Evolutionary conservation across 1,140 invertebrate species (phyloP), one percentile per base, ranked within the genome.

Genomic region (Aporrectodea caliginosa): DNA sequence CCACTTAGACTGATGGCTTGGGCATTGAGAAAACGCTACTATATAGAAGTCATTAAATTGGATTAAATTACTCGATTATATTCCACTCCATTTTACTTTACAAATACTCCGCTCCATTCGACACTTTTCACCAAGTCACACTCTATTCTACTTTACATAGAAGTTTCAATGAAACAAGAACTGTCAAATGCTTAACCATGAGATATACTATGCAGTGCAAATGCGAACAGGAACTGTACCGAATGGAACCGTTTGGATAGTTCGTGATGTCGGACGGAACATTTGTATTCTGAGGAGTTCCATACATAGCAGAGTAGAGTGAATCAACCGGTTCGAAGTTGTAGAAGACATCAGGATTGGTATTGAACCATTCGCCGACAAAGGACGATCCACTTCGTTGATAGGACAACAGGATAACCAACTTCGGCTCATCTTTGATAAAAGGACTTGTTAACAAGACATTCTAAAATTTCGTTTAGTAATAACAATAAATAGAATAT

Each of bases 341-440:
- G 73, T 83, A 84, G 73, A 85, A 84, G 1, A 78, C 82, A 16
- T 82, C 80, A 14, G 81, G 81, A 31, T 82, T 69, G 0, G 78
- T 31, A 27, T 84, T 81, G 32, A 85, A 75, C 12, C 84, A 35
- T 35, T 84, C 81, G 14, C 84, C 82, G n/a, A 81, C 80, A 2
- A 85, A 80, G 1, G 81, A 79, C 6, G 84, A 85, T 0, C 84
- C 84, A 78, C 80, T 83, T 16, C 84, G 79, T 82, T 83, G 82
- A 79, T 85, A 85, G 29, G 83, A 76, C 43, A 84, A 58, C 1
- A 85, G 71, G n/a, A 85, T 79, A 16, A 83, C 78, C 35, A 72
- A 22, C 43, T 58, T 58, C 43, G 43, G 43, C 22, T 58, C 43
- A 6, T 22, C 43, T 6, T 6, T 12, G 6, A 58, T 22, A 58